Evolutionary conservation across 1,140 invertebrate genomes (phyloP).

Genomic region (Magallana ariakensis): DNA sequence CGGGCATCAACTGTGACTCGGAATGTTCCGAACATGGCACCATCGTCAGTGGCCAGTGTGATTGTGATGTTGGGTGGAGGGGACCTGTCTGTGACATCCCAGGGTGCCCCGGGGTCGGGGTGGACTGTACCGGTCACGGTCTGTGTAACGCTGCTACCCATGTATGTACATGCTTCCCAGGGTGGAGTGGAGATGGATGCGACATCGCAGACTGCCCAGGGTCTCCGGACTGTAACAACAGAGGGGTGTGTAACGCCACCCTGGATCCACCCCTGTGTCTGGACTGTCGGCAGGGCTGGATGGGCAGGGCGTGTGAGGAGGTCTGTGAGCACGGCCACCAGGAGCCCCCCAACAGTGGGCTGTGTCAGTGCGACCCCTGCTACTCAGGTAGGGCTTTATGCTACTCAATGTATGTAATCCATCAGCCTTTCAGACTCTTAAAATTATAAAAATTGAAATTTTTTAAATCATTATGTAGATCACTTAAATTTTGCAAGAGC

Average conservation of each 20-base stretch:
- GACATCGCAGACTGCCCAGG: constrained; percentile 71
- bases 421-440: too few relatives aligned
- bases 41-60: constrained; percentile 60
- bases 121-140: constrained; percentile 70
- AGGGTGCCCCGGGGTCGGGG: constrained; percentile 68
- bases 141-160: constrained; percentile 69
- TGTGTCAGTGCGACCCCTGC: constrained; percentile 66
- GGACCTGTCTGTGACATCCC: constrained; percentile 69
- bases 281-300: constrained; percentile 65
- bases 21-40: constrained; percentile 70
- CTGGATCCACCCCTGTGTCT: constrained; percentile 61
- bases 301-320: constrained; percentile 68
- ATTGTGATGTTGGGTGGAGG: constrained; percentile 69
- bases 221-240: constrained; percentile 66
- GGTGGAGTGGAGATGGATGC: constrained; percentile 71
- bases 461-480: too few relatives aligned
- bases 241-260: constrained; percentile 64
- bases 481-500: too few relatives aligned
- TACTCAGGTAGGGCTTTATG: constrained; percentile 53
- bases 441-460: too few relatives aligned
- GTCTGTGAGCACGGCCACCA: constrained; percentile 66
- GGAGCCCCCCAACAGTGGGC: constrained; percentile 51
- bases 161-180: constrained; percentile 68
- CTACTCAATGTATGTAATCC: neutral
- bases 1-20: constrained; percentile 68